Evolutionary conservation across 2,113 vertebrate genomes (phyloP).

Genomic region (Phodopus roborovskii): DNA sequence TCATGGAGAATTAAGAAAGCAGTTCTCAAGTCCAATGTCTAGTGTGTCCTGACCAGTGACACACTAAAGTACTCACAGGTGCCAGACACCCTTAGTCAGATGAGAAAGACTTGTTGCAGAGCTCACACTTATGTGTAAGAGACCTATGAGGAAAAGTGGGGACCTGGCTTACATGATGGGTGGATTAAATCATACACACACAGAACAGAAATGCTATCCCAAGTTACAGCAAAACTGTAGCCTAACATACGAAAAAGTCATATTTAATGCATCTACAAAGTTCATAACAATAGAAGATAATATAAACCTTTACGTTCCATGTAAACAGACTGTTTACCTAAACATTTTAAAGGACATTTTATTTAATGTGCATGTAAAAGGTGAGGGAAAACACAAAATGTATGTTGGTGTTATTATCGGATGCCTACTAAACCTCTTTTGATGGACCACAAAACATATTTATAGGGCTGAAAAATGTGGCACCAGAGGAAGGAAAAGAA

Average conservation of each 20-base stretch:
- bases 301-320: constrained; percentile 49
- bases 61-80: background rate
- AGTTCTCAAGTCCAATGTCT: background rate
- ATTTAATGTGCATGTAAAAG: background rate
- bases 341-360: constrained; percentile 21
- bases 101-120: background rate
- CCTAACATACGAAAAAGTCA: background rate
- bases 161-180: background rate
- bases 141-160: constrained; percentile 11
- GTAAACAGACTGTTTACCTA: background rate
- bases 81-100: background rate
- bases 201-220: constrained; percentile 33
- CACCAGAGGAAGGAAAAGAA: background rate
- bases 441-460: constrained; percentile 9
- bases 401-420: background rate
- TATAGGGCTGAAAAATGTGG: background rate
- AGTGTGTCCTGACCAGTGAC: constrained; percentile 9
- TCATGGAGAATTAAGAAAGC: constrained; percentile 37
- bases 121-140: background rate
- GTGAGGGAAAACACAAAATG: constrained; percentile 29
- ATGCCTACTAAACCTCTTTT: background rate
- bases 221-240: background rate
- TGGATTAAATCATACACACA: constrained; percentile 47
- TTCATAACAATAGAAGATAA: constrained; percentile 20
- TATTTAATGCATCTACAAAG: constrained; percentile 45